These are phyloP conservation scores for roundworm (Caenorhabditis elegans) DNA, from an alignment of 1,140 invertebrate genomes.

Conservation along the genomic window DNA sequence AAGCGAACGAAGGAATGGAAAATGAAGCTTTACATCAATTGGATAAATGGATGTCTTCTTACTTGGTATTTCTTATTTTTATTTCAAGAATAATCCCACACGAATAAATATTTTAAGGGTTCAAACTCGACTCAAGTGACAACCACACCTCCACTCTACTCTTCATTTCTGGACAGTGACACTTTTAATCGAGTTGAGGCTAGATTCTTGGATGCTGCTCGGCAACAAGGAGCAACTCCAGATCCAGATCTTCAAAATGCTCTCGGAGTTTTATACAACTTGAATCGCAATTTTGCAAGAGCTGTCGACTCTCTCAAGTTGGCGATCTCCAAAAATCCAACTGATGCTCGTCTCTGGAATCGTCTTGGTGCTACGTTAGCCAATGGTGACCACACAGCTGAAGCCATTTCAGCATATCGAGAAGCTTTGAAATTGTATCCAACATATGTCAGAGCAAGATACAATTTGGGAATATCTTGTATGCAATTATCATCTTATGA, in stretches of 20 bases:
- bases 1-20: slow-evolving; percentile 82
- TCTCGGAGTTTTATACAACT: slow-evolving; percentile 89
- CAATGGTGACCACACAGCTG: slow-evolving; percentile 88
- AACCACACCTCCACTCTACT: slow-evolving; percentile 34
- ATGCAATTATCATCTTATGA: slow-evolving; percentile 76
- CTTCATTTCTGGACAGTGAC: slow-evolving; percentile 27
- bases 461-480: slow-evolving; percentile 96
- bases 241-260: slow-evolving; percentile 94
- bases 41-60: slow-evolving; percentile 57
- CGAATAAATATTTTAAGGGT: neutral
- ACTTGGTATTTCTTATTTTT: slow-evolving; percentile 29
- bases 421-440: slow-evolving; percentile 85
- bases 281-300: slow-evolving; percentile 89
- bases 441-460: slow-evolving; percentile 91
- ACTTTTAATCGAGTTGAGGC: slow-evolving; percentile 67
- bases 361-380: slow-evolving; percentile 92
- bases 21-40: slow-evolving; percentile 58
- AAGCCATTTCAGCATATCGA: slow-evolving; percentile 93
- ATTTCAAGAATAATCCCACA: too few relatives aligned
- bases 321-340: slow-evolving; percentile 79
- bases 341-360: slow-evolving; percentile 94
- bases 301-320: slow-evolving; percentile 92
- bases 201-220: slow-evolving; percentile 81
- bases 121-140: neutral
- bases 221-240: slow-evolving; percentile 76